Evolutionary conservation across 2,888 invertebrate genomes (phyloP), one percentile per base, ranked within the genome.

Genomic region (Hemistola chrysoprasaria): DNA sequence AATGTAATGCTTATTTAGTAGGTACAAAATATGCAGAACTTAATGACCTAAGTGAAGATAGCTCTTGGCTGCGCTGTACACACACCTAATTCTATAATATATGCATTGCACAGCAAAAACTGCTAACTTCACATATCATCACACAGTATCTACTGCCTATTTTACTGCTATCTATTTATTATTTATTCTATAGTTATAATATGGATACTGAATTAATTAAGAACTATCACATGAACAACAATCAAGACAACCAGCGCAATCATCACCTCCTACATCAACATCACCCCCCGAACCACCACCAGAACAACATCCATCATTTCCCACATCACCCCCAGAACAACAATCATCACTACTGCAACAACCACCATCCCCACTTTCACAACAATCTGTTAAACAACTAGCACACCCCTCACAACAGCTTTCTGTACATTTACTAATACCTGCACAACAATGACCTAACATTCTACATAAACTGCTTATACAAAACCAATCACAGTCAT

Each of bases 391-490:
- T 5, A 66, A 42, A 27, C 60, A 59, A 20, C 47, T 38, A 0
- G 65, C 68, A 35, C 64, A 71, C 0, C 45, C 39, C 1, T 65
- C 59, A 20, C 61, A 68, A 37, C 62, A 65, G 0, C 9, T 29
- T 2, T 70, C 65, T 0, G 62, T 59, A 31, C 65, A 67, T 1
- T 52, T 47, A 6, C 47, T 46, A 1, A 65, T 40, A 0, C 38
- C 37, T 22, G 56, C 43, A 30, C 61, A 70, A 26, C 57, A 56
- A 6, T 50, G 31, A 0, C 56, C 49, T 1, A 68, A 41, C 25
- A 58, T 52, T n/a, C 38, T 46, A 26, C 62, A 62, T 5, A 62
- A 6, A 10, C 41, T 25, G 24, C 33, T 47, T 28, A 56, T 39
- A 30, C 52, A 59, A 11, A 53, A 57, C 0, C 49, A 47, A 31